Conservation (phyloP, 2,888 invertebrate species). For the Chaetogeoica ovagalla region DNA sequence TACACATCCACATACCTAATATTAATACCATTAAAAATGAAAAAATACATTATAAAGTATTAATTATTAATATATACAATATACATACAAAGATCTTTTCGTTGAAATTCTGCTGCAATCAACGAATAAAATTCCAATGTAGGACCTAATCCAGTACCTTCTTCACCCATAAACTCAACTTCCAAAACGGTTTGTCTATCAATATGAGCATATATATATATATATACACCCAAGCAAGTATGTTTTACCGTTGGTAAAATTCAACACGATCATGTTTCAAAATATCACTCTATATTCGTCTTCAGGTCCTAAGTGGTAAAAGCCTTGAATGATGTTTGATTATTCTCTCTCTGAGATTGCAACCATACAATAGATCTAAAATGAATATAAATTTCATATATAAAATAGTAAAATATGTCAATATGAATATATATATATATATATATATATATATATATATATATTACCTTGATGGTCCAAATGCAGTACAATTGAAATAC, state of each 20-base stretch:
- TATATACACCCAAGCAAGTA: slow-evolving; percentile 92
- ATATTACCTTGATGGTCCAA: slow-evolving; percentile 90
- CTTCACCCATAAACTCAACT: slow-evolving; percentile 93
- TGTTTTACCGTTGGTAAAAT: slow-evolving; percentile 82
- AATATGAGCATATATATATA: slow-evolving; percentile 74
- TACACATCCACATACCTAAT: slow-evolving; percentile 85
- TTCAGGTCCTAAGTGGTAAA: slow-evolving; percentile 74
- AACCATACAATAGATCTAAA: slow-evolving; percentile 90
- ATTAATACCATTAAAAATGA: neutral
- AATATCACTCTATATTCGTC: slow-evolving; percentile 90
- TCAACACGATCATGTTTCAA: slow-evolving; percentile 95
- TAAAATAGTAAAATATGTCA: no score
- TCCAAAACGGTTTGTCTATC: slow-evolving; percentile 84
- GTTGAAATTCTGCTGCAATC: slow-evolving; percentile 93
- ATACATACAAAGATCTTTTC: slow-evolving; percentile 71
- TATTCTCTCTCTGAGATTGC: slow-evolving; percentile 96
- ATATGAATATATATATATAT: no score
- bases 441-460: no score
- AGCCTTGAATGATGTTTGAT: slow-evolving; percentile 74
- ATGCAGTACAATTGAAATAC: slow-evolving; percentile 97
- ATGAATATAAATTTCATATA: neutral
- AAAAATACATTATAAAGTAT: neutral
- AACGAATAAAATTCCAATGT: slow-evolving; percentile 98
- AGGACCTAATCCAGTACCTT: slow-evolving; percentile 97
- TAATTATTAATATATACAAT: slow-evolving; percentile 12